Base-by-base conservation (phyloP, 1,140 invertebrate genomes). In the Pararge aegeria region DNA sequence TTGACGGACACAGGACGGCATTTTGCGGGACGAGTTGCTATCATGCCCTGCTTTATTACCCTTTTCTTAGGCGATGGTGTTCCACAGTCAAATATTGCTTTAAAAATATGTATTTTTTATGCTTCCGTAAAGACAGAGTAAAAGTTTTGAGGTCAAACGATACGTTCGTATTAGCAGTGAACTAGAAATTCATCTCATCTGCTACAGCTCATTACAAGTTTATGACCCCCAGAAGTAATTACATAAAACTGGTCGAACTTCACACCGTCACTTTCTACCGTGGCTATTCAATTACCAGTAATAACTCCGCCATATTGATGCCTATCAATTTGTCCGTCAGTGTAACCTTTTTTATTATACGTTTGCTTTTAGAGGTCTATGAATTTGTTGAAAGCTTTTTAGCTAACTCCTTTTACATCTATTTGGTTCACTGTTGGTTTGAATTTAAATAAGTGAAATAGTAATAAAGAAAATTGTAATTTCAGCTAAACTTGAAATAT, bases 211-310 rank as follows among this genome's bases (percentile, higher is more conserved):
- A 80, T 76, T 65, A 69, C 56, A 67, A 56, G 56, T 70, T 75
- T 77, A 73, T 68, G 58, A 65, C 64, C 66, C 59, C 60, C 40
- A 40, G 61, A 74, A 75, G 73, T 83, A 80, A 83, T 83, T 79
- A 79, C 63, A 61, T 20, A 61, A 69, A 64, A 66, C 61, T 64
- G 50, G 49, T 60, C 57, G 51, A 54, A 64, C 55, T 65, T 69
- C 63, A 64, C 56, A 64, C 56, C 61, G 70, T 67, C 56, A 70
- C 67, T 77, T 76, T 68, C 68, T 37, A 62, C 59, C 76, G 78
- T 76, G 70, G 73, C 57, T 68, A 77, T 83, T 83, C 80, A 83
- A 83, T 83, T 81, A 83, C 66, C 15, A 62, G 69, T 80, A 81
- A 81, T 83, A 78, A 80, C 71, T 69, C 58, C 62, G 63, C 56